These are phyloP conservation scores for Apis laboriosa DNA, from an alignment of 1,140 invertebrate species.

Conservation along the genomic window DNA sequence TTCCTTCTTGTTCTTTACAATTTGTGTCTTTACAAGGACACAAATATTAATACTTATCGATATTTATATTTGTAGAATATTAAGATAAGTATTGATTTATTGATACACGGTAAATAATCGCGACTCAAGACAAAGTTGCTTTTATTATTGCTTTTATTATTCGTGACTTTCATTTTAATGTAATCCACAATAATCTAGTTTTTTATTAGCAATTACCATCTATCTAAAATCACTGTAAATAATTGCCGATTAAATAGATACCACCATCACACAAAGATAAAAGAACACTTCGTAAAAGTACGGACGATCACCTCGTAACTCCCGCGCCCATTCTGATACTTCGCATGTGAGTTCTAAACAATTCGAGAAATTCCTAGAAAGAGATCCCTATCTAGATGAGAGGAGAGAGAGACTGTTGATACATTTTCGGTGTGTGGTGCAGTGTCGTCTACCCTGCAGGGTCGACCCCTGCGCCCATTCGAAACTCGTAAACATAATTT, in stretches of 20 bases:
- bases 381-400: slow-evolving; percentile 53
- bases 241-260: neutral
- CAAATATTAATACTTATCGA: neutral
- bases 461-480: slow-evolving; percentile 65
- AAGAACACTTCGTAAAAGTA: slow-evolving; percentile 27
- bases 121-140: no score
- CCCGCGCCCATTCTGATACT: neutral
- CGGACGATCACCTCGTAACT: slow-evolving; percentile 40
- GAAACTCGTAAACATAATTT: slow-evolving; percentile 80
- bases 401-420: slow-evolving; percentile 20
- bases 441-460: slow-evolving; percentile 16
- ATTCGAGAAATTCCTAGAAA: slow-evolving; percentile 39
- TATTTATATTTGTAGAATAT: no score
- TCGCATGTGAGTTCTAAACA: slow-evolving; percentile 29
- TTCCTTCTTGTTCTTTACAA: neutral
- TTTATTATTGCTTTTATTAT: neutral
- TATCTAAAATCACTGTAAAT: neutral
- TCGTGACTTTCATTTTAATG: neutral
- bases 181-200: neutral
- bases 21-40: neutral
- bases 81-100: neutral
- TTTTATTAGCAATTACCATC: neutral
- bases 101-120: neutral
- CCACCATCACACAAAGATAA: slow-evolving; percentile 8
- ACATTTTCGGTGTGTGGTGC: slow-evolving; percentile 14